phyloP scores from a whole-genome alignment of 2,113 vertebrate species.

The Dipodomys stephensi region DNA sequence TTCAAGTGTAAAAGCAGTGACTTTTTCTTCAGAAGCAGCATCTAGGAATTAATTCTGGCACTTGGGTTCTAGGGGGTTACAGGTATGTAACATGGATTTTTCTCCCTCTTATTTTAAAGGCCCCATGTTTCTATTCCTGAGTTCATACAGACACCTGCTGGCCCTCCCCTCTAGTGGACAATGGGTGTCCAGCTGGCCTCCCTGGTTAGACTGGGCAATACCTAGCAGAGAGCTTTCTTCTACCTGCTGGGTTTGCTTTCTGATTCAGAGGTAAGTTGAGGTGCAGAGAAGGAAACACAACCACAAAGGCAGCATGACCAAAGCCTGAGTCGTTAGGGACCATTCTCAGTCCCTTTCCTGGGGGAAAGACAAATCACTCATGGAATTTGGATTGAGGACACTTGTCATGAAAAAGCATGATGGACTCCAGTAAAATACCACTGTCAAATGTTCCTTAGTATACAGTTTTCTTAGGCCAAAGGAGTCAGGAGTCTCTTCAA shows the following conservation, averaged over 20 bases:
- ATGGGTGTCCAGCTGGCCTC: constrained; percentile 53
- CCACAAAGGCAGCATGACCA: constrained; percentile 25
- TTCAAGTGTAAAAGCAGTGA: constrained; percentile 81
- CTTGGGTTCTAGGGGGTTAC: constrained; percentile 80
- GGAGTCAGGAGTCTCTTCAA: not conserved
- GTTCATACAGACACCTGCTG: constrained; percentile 72
- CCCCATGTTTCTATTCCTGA: constrained; percentile 86
- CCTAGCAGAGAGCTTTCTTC: constrained; percentile 61
- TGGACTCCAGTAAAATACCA: not conserved
- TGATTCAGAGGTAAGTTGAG: constrained; percentile 64
- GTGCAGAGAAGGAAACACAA: constrained; percentile 61
- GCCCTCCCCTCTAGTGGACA: constrained; percentile 39
- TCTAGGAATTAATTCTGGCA: constrained; percentile 80
- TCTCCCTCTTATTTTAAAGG: constrained; percentile 77
- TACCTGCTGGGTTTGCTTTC: constrained; percentile 54
- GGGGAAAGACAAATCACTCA: constrained; percentile 48
- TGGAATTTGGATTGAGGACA: constrained; percentile 9
- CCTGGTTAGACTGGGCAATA: constrained; percentile 63
- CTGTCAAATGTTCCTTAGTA: not conserved
- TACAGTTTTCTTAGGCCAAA: not conserved
- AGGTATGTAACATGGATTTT: constrained; percentile 65
- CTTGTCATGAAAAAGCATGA: not conserved
- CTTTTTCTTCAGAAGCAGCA: constrained; percentile 77
- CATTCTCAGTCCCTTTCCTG: not conserved
- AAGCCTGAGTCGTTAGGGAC: constrained; percentile 38